Conservation (phyloP, 2,113 vertebrate species). For the Laticauda laticaudata region DNA sequence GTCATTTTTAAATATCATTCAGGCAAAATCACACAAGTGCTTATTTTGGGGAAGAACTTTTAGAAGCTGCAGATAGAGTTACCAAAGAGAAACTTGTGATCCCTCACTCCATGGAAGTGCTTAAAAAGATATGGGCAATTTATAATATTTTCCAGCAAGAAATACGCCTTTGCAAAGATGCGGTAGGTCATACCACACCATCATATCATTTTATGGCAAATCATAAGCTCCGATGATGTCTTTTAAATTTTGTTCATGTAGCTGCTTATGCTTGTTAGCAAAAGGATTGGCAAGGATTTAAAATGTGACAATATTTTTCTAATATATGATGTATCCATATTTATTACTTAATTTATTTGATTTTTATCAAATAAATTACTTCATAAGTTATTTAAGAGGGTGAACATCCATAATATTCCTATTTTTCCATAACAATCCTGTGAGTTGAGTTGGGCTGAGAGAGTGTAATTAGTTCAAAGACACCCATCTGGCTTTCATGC, state of each 20-base stretch:
- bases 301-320: not conserved
- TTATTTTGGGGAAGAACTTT: conserved; percentile 65
- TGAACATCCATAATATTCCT: not conserved
- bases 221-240: not conserved
- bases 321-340: not conserved
- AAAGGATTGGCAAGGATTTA: not conserved
- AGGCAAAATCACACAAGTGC: conserved; percentile 51
- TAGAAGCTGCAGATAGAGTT: conserved; percentile 67
- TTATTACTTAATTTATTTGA: not conserved
- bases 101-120: conserved; percentile 62
- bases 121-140: conserved; percentile 67
- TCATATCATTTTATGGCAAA: not conserved
- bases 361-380: not conserved
- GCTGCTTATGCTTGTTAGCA: not conserved
- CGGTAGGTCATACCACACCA: conserved; percentile 53
- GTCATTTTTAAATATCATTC: not conserved
- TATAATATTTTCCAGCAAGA: conserved; percentile 67
- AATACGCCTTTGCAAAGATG: conserved; percentile 63
- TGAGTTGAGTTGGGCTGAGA: not conserved
- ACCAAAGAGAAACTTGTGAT: conserved; percentile 52
- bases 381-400: not conserved
- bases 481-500: not conserved
- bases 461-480: not conserved
- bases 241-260: not conserved
- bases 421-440: not conserved